Evolutionary conservation across 2,888 invertebrate species (phyloP).

Genomic region (Acrobasis consociella): DNA sequence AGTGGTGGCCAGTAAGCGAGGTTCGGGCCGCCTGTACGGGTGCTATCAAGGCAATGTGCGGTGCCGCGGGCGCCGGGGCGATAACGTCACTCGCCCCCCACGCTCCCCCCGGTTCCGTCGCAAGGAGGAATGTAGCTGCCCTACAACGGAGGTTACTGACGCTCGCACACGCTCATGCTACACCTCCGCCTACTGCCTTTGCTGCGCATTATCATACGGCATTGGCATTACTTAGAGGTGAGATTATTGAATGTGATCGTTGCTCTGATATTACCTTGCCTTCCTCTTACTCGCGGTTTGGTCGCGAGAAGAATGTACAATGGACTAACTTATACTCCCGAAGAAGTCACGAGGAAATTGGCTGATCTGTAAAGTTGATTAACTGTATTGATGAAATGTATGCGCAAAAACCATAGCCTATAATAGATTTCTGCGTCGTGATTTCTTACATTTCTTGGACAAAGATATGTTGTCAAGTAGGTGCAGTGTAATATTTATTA

Average conservation of each 20-base stretch:
- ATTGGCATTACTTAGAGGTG: slow-evolving; percentile 66
- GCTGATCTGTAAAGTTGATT: no score
- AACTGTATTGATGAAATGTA: no score
- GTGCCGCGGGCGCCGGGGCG: slow-evolving; percentile 51
- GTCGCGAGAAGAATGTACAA: no score
- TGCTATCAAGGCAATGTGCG: slow-evolving; percentile 62
- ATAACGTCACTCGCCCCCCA: slow-evolving; percentile 24
- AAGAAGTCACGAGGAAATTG: no score
- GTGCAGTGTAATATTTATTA: no score
- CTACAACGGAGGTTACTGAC: slow-evolving; percentile 67
- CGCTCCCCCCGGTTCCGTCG: slow-evolving; percentile 43
- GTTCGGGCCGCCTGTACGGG: slow-evolving; percentile 65
- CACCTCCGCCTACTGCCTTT: slow-evolving; percentile 67
- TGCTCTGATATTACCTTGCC: no score
- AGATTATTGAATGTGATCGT: neutral
- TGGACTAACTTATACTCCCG: no score
- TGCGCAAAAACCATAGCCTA: no score
- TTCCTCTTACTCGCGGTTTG: no score
- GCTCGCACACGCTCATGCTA: slow-evolving; percentile 61
- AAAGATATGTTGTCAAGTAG: no score
- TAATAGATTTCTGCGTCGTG: no score
- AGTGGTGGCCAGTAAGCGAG: slow-evolving; percentile 75
- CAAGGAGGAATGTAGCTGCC: slow-evolving; percentile 68
- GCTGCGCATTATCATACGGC: slow-evolving; percentile 67
- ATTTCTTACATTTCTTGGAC: no score